These are phyloP conservation scores for Invenusta paracnida DNA, from an alignment of 2,888 invertebrate species.

Conservation along the genomic window DNA sequence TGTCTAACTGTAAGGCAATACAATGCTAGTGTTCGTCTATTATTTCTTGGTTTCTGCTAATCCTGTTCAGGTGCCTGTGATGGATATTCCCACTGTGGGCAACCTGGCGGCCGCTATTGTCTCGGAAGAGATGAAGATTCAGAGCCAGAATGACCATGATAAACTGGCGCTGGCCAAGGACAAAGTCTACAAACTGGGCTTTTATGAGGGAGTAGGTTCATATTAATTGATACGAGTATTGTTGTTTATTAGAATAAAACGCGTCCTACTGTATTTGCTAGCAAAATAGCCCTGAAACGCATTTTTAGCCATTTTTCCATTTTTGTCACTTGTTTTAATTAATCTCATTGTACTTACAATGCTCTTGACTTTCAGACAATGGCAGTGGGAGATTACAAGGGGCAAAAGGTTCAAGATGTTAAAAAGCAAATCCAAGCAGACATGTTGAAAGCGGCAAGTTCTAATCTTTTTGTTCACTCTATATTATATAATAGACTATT, in stretches of 20 bases:
- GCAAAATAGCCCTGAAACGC: background rate
- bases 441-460: constrained; percentile 65
- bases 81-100: constrained; percentile 84
- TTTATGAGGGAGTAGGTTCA: constrained; percentile 68
- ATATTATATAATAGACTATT: too few species aligned
- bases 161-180: constrained; percentile 91
- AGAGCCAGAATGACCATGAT: constrained; percentile 92
- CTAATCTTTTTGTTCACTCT: too few species aligned
- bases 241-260: too few species aligned
- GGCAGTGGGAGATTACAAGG: constrained; percentile 79
- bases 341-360: too few species aligned
- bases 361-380: constrained; percentile 64
- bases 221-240: too few species aligned
- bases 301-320: too few species aligned
- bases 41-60: too few species aligned
- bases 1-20: too few species aligned
- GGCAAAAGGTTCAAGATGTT: constrained; percentile 85
- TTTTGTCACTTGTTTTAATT: too few species aligned
- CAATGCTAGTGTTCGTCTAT: too few species aligned
- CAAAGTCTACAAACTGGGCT: constrained; percentile 87
- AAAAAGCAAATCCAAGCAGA: constrained; percentile 80
- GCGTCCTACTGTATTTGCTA: too few species aligned
- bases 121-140: constrained; percentile 84
- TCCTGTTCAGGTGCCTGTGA: constrained; percentile 68
- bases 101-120: constrained; percentile 75